Base-by-base conservation (phyloP, 2,797 vertebrate genomes). In the Paguma larvata region DNA sequence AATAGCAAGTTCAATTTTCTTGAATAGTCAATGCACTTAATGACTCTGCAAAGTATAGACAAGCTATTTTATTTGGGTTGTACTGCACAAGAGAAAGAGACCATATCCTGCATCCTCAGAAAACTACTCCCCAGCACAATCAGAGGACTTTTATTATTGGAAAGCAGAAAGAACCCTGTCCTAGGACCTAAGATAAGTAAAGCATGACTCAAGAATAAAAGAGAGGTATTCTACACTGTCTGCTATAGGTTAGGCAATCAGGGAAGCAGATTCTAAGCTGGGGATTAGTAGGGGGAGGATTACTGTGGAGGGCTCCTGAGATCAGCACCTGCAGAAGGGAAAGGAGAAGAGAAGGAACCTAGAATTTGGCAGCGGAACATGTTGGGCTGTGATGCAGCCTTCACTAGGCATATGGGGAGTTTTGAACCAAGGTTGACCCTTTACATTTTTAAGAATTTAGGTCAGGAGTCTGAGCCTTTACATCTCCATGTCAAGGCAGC, bases 1-100 rank as follows among this genome's bases (percentile, higher is more conserved):
- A 98, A 98, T 92, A 97, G 46, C 72, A 90, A 97, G 44, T 77
- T 97, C 3, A 2, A 95, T 97, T 98, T 97, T 87, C 27, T 94
- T 97, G 46, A 90, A 91, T 94, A 97, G 88, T 85, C 82, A 79
- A 97, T 95, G 48, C 59, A 63, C n/a, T 97, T 97, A 98, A 97
- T 97, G 80, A 98, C 59, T 94, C 51, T 95, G 79, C 72, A 97
- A 98, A 98, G 83, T 94, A 32, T 84, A 97, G 94, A 65, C 25
- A 82, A 95, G 62, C 65, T 89, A 68, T 98, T 93, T 97, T 95
- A 95, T 88, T 97, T 85, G 77, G 62, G 88, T 87, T 97, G 96
- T 88, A 62, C 41, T 75, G 56, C 67, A 90, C 68, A 67, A 96
- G 77, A 97, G 75, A 97, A 92, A 94, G 82, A 79, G 68, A 70